Evolutionary conservation across 2,888 invertebrate genomes (phyloP).

Genomic region (Drosophila pseudotalamancana): DNA sequence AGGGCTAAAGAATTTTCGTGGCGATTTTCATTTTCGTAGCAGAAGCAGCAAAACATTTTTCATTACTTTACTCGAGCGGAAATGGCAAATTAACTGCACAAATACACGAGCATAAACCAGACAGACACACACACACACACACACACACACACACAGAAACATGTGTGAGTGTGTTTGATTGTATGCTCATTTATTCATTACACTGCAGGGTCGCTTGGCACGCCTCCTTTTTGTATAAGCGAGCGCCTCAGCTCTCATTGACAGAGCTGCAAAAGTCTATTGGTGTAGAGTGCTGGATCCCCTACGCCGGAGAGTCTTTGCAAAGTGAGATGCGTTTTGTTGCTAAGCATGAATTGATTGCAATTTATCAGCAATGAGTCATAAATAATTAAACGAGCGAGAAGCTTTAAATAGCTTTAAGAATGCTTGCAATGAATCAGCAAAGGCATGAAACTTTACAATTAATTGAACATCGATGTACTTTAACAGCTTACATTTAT

Average conservation of each 20-base stretch:
- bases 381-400: no score
- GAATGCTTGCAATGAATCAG: no score
- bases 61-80: slow-evolving; percentile 77
- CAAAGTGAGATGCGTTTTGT: no score
- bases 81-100: slow-evolving; percentile 80
- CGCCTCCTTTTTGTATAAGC: slow-evolving; percentile 1
- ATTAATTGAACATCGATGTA: no score
- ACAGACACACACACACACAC: slow-evolving; percentile 8
- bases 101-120: slow-evolving; percentile 49
- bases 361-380: no score
- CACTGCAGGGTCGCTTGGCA: slow-evolving; percentile 24
- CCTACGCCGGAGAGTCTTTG: slow-evolving; percentile 8
- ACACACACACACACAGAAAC: no score
- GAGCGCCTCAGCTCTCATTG: slow-evolving; percentile 33
- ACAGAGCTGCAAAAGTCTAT: slow-evolving; percentile 34
- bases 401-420: no score
- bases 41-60: slow-evolving; percentile 57
- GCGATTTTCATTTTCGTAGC: slow-evolving; percentile 49
- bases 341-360: no score
- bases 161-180: slow-evolving; percentile 18
- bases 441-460: no score
- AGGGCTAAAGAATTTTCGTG: slow-evolving; percentile 18
- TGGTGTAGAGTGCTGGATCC: slow-evolving; percentile 7
- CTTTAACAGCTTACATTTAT: no score
- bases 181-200: slow-evolving; percentile 72